Conservation (phyloP, 2,888 invertebrate species). For the Bellardia pandia region DNA sequence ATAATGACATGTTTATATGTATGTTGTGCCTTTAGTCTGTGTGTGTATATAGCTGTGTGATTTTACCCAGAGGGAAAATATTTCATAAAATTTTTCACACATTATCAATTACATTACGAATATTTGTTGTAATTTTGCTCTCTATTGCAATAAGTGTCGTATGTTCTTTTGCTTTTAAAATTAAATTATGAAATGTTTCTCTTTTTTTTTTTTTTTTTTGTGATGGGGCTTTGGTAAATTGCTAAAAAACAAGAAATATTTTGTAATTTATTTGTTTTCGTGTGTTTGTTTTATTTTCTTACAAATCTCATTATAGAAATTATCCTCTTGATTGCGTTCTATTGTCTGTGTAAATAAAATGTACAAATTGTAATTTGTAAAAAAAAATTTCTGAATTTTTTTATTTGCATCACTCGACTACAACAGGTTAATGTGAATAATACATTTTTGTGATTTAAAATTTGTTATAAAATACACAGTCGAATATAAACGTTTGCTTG, state of each 20-base stretch:
- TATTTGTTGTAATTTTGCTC: background rate
- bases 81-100: conserved; percentile 36
- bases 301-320: conserved; percentile 22
- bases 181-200: conserved; percentile 18
- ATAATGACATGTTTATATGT: conserved; percentile 31
- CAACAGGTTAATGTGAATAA: background rate
- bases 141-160: conserved; percentile 4
- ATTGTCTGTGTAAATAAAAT: conserved; percentile 14
- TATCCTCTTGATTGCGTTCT: conserved; percentile 48
- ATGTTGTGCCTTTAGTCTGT: background rate
- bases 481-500: too few species aligned
- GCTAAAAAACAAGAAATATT: conserved; percentile 1
- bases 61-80: conserved; percentile 34
- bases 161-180: conserved; percentile 9
- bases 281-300: background rate
- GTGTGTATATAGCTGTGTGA: background rate
- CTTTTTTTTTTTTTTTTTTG: background rate
- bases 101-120: conserved; percentile 44
- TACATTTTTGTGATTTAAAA: background rate
- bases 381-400: background rate
- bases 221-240: background rate
- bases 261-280: conserved; percentile 25
- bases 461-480: background rate
- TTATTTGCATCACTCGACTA: background rate
- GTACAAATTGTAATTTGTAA: conserved; percentile 24